These are phyloP conservation scores for Clavelina lepadiformis DNA, from an alignment of 23 tunicate species.

Conservation along the genomic window DNA sequence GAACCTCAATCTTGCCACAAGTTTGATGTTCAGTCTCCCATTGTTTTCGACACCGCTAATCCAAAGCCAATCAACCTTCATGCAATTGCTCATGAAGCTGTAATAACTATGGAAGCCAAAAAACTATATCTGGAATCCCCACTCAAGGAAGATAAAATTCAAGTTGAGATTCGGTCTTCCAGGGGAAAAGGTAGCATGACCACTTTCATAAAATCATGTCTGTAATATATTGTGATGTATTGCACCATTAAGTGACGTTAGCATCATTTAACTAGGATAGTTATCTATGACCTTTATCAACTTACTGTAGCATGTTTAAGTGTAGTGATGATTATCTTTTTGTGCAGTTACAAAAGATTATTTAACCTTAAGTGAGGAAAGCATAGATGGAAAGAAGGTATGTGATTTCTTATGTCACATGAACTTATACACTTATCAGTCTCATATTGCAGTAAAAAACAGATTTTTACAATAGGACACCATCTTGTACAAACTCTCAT, in stretches of 20 bases:
- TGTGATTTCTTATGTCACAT: no score
- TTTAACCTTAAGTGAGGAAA: background rate
- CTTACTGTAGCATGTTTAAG: no score
- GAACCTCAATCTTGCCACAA: conserved; percentile 75
- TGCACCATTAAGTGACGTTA: no score
- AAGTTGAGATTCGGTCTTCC: conserved; percentile 35
- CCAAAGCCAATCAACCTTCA: conserved; percentile 70
- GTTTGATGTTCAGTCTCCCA: conserved; percentile 36
- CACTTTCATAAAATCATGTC: background rate
- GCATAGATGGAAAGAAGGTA: background rate
- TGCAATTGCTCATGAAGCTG: conserved; percentile 68
- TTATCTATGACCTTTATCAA: no score
- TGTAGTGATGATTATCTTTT: no score
- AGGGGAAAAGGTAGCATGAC: conserved; percentile 34
- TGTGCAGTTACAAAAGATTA: conserved; percentile 32
- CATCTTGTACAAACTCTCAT: conserved; percentile 19
- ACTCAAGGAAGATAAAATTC: conserved; percentile 6
- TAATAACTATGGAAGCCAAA: conserved; percentile 38
- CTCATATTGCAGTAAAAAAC: background rate
- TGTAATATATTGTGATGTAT: no score
- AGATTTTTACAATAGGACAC: conserved; percentile 6
- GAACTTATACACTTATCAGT: no score
- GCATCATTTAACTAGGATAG: no score
- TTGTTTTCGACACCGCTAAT: conserved; percentile 48
- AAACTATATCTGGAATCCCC: conserved; percentile 1